Base-by-base conservation (phyloP, 2,113 vertebrate species). In the Pimephales promelas region DNA sequence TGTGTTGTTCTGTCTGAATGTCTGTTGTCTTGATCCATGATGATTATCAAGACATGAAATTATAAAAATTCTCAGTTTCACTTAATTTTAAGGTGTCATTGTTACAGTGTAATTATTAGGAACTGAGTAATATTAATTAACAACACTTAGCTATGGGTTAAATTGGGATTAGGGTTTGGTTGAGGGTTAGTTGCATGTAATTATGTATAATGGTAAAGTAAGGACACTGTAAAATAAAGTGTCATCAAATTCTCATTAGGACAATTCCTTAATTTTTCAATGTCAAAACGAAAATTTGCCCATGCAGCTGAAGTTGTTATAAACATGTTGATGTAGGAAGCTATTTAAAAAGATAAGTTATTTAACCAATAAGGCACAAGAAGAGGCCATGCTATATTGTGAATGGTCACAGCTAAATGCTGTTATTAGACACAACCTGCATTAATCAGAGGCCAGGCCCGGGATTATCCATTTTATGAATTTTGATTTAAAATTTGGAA, bases 401-500 rank as follows among this genome's bases (percentile, higher is more conserved):
- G 18, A n/a, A 36, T n/a, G 2, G 2, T 14, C 56, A 8, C 36
- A 10, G 4, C 40, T 43, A 20, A 68, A 68, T 8, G 10, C 20
- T 70, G 36, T 43, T 70, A n/a, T 71, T 71, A 71, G 36, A 2
- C 36, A 43, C 34, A 43, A 11, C 20, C 40, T 43, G 34, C 34
- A 70, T 11, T 20, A 70, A 40, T 45, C 40, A 8, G n/a, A 72
- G 45, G 70, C 70, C 70, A 26, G 40, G 40, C 16, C n/a, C 0
- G n/a, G 40, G 70, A 72, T 72, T 72, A 72, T 72, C 70, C 40
- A 47, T 72, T 70, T 70, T 26, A 72, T 45, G 10, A 47, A 47
- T 47, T 72, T 9, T 45, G 40, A 26, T 47, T 45, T 72, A 47
- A 70, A 70, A 70, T 70, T 43, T 71, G 66, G 36, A 71, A 9